These are phyloP conservation scores for Periplaneta americana DNA, from an alignment of 1,140 invertebrate genomes.

Conservation along the genomic window DNA sequence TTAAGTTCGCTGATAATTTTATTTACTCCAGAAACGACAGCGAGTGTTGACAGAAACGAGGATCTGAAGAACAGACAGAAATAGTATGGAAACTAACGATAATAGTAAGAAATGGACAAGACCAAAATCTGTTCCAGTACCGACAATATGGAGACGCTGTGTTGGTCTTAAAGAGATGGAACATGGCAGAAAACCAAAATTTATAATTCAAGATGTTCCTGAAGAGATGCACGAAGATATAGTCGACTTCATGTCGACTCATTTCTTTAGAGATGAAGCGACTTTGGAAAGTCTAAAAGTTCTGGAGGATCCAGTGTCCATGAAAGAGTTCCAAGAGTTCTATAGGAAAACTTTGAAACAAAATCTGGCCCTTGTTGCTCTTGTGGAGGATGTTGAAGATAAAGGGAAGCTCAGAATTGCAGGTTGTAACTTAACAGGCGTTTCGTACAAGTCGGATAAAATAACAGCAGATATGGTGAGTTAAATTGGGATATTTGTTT, in stretches of 20 bases:
- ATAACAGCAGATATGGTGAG: not conserved
- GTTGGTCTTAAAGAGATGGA: not conserved
- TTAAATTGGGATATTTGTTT: too few relatives aligned
- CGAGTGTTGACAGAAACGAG: too few relatives aligned
- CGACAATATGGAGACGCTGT: not conserved
- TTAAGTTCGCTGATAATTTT: too few relatives aligned
- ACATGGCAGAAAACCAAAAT: slow-evolving; percentile 26
- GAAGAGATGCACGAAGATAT: slow-evolving; percentile 33
- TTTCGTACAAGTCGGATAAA: not conserved
- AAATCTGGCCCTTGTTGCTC: not conserved
- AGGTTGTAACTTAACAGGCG: not conserved
- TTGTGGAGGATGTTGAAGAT: not conserved
- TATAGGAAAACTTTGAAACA: not conserved
- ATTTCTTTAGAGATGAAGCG: slow-evolving; percentile 30
- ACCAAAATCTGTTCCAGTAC: not conserved
- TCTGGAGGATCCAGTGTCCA: not conserved
- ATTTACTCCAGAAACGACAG: too few relatives aligned
- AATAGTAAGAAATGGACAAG: not conserved
- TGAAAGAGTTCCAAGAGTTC: not conserved
- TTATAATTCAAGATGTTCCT: slow-evolving; percentile 35
- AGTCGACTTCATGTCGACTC: slow-evolving; percentile 27
- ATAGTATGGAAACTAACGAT: too few relatives aligned
- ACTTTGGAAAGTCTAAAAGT: slow-evolving; percentile 23
- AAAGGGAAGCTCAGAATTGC: not conserved
- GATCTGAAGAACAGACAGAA: too few relatives aligned